A percentile compares a stretch with the other conserved stretches of the same genome.
Evolutionary conservation across 2,888 invertebrate genomes (phyloP).

Genomic region (Pteria penguin): DNA sequence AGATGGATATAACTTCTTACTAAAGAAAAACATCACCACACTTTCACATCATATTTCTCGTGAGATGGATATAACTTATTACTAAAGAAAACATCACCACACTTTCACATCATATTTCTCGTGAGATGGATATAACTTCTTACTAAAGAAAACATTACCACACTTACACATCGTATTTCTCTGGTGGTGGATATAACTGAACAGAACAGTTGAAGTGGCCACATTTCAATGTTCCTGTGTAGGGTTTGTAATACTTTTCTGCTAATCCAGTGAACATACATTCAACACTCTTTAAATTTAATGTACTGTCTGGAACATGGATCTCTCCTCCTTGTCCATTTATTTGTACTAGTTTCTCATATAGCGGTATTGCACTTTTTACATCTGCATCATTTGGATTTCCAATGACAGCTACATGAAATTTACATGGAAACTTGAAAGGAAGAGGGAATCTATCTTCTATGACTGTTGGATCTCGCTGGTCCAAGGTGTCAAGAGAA

Average conservation of each 20-base stretch:
- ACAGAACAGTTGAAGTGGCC: constrained; percentile 88
- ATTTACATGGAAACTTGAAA: constrained; percentile 89
- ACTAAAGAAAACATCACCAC: too few species aligned
- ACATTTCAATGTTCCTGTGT: constrained; percentile 87
- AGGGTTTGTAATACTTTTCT: constrained; percentile 87
- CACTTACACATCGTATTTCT: constrained; percentile 77
- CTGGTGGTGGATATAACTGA: constrained; percentile 87
- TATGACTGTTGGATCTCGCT: constrained; percentile 51
- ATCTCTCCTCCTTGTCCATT: constrained; percentile 82
- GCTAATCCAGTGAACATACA: constrained; percentile 85
- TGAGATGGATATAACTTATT: too few species aligned
- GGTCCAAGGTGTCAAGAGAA: constrained; percentile 79
- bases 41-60: too few species aligned
- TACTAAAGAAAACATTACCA: too few species aligned
- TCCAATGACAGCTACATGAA: constrained; percentile 83
- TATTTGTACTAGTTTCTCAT: constrained; percentile 90
- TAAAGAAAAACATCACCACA: too few species aligned
- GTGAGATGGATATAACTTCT: too few species aligned
- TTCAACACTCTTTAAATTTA: constrained; percentile 80
- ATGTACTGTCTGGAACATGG: constrained; percentile 70
- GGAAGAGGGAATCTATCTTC: constrained; percentile 85
- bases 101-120: too few species aligned
- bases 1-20: too few species aligned
- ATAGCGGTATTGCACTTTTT: constrained; percentile 85
- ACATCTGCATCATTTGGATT: constrained; percentile 78